Base-by-base conservation (phyloP, 2,797 vertebrate species). In the Galagoides demidoff region DNA sequence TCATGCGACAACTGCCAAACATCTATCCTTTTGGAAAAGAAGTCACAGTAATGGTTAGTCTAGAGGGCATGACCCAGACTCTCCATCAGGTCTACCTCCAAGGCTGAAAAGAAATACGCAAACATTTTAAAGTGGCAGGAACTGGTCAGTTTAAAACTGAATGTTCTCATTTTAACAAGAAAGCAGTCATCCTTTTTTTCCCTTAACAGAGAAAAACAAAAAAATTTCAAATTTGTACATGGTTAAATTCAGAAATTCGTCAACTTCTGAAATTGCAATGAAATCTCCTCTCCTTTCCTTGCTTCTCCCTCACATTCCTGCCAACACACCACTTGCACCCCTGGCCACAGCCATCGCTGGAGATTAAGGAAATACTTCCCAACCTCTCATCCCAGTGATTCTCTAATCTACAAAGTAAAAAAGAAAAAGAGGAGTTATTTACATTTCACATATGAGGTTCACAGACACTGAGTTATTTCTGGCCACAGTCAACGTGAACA, bases 101-200 rank as follows among this genome's bases (percentile, higher is more conserved):
- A 64, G 77, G 61, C 57, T 29, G 23, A 85, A 90, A 63, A 94
- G 66, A 94, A 90, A 82, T 31, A 34, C 94, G 39, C 27, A 77
- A 96, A 92, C 27, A 90, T 73, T 96, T 94, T 88, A 77, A 88
- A 95, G 77, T 63, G 55, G 55, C 76, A 95, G 73, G 73, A 63
- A 89, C 17, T 11, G 13, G 5, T 61, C 64, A 66, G 45, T 52
- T 79, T 77, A 90, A 92, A 92, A 93, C 25, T 34, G 64, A 92
- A 64, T 77, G 37, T 84, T 64, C 92, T 87, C 96, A 93, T 73
- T 93, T 81, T 78, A 34, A 94, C 55, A 82, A 89, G 39, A 87
- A 77, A 66, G 74, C 12, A 43, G 19, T 27, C 34, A 57, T 66
- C 87, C n/a, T 70, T 93, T 76, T 89, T 52, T 22, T 59, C 31